These are phyloP conservation scores for Luperina testacea DNA, from an alignment of 2,888 invertebrate genomes.

Conservation along the genomic window DNA sequence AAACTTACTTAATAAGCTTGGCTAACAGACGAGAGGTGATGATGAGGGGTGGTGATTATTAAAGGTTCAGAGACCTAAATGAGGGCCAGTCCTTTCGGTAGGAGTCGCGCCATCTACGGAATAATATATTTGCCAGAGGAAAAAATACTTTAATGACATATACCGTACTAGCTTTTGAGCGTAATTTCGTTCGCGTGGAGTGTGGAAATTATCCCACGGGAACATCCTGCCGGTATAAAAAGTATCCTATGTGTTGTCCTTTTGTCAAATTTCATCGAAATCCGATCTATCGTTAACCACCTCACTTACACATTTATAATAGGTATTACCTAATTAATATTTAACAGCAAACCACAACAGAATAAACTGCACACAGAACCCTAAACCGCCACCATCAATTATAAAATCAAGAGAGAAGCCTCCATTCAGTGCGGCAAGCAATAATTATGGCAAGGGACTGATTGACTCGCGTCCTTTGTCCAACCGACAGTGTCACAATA, in stretches of 20 bases:
- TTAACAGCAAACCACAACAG: conserved; percentile 4
- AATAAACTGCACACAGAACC: not conserved
- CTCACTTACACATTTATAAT: not conserved
- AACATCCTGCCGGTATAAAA: no score
- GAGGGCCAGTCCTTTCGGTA: not conserved
- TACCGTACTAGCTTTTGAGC: not conserved
- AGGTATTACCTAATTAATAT: not conserved
- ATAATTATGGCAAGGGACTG: conserved; percentile 56
- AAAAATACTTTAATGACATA: not conserved
- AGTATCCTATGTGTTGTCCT: no score
- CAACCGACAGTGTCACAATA: conserved; percentile 71
- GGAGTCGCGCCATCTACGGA: not conserved
- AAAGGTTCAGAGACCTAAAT: not conserved
- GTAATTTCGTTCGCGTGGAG: not conserved
- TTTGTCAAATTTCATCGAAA: not conserved
- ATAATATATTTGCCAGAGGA: not conserved
- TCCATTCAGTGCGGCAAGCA: conserved; percentile 26
- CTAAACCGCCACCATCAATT: conserved; percentile 17
- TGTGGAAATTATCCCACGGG: no score
- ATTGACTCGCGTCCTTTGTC: conserved; percentile 64
- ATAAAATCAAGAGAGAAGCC: conserved; percentile 42
- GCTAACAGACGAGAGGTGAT: not conserved
- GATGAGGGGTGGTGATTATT: not conserved
- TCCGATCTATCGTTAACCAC: not conserved
- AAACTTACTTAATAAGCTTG: not conserved